phyloP scores from a whole-genome alignment of 2,888 invertebrate genomes.

The Laspeyria flexula region DNA sequence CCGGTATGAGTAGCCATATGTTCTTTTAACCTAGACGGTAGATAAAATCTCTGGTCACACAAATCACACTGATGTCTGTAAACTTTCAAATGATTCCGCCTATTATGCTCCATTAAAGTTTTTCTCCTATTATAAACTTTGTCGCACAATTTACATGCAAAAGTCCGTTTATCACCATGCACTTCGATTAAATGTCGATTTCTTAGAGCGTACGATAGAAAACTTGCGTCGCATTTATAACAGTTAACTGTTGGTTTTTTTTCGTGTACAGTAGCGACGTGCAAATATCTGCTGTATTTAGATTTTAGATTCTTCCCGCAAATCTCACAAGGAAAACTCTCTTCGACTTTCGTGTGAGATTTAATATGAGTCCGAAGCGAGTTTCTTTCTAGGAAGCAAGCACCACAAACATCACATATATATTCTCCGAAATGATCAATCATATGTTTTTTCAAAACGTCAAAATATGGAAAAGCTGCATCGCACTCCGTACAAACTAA shows the following conservation, averaged over 20 bases:
- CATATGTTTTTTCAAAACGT: conserved; percentile 74
- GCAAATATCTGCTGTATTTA: conserved; percentile 69
- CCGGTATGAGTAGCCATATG: conserved; percentile 84
- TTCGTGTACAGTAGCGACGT: conserved; percentile 73
- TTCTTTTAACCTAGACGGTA: conserved; percentile 74
- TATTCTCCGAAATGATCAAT: conserved; percentile 73
- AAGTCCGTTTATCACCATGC: conserved; percentile 73
- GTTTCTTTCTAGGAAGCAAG: conserved; percentile 76
- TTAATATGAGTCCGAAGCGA: conserved; percentile 75
- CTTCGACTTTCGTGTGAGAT: conserved; percentile 74
- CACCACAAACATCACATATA: conserved; percentile 76
- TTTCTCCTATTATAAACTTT: conserved; percentile 75
- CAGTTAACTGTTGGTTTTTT: conserved; percentile 76
- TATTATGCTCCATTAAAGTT: conserved; percentile 71
- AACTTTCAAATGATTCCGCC: conserved; percentile 71
- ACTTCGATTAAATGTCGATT: conserved; percentile 73
- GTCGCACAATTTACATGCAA: conserved; percentile 72
- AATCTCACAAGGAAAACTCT: conserved; percentile 77
- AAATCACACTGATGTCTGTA: conserved; percentile 73
- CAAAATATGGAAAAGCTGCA: conserved; percentile 59
- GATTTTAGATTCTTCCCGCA: conserved; percentile 79
- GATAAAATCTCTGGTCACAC: conserved; percentile 76
- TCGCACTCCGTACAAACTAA: conserved; percentile 72
- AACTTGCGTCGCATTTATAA: conserved; percentile 67
- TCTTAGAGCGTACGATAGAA: conserved; percentile 65